Conservation (phyloP, 2,113 vertebrate genomes). For the zebrafish (Danio rerio) region DNA sequence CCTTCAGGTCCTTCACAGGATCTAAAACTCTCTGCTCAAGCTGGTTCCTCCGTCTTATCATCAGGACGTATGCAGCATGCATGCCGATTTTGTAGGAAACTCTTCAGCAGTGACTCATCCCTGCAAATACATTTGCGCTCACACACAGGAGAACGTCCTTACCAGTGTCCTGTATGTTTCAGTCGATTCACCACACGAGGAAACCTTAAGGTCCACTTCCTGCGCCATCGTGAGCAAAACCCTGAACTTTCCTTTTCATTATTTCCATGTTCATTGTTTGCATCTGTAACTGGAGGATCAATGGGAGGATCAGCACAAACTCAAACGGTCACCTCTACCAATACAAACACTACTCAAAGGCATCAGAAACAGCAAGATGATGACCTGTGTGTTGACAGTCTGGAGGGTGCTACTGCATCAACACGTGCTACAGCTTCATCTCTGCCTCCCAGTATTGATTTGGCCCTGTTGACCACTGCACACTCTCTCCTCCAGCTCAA, state of each 20-base stretch:
- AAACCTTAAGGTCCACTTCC: conserved; percentile 92
- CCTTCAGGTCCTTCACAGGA: conserved; percentile 64
- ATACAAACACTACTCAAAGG: conserved; percentile 71
- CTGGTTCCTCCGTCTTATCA: background rate
- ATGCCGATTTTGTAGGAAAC: conserved; percentile 89
- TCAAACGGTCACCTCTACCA: conserved; percentile 65
- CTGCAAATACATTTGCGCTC: conserved; percentile 92
- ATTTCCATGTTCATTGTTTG: conserved; percentile 77
- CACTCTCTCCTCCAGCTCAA: conserved; percentile 79
- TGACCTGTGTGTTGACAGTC: conserved; percentile 66
- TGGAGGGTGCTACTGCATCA: conserved; percentile 62
- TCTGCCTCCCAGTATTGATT: conserved; percentile 77
- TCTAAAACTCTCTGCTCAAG: conserved; percentile 57
- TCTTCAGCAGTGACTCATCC: conserved; percentile 89
- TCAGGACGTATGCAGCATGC: conserved; percentile 77
- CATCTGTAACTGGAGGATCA: conserved; percentile 62
- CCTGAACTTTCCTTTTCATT: conserved; percentile 90
- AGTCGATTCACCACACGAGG: conserved; percentile 91
- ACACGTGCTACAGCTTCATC: conserved; percentile 72
- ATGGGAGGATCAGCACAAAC: conserved; percentile 64
- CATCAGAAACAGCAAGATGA: conserved; percentile 73
- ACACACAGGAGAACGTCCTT: conserved; percentile 89
- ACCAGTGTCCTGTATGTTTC: conserved; percentile 89
- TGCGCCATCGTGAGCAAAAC: conserved; percentile 89
- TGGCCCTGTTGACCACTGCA: conserved; percentile 79